A percentile compares a stretch with the other conserved stretches of the same genome.
Conservation (phyloP, 2,113 vertebrate species). For the Callospermophilus lateralis region DNA sequence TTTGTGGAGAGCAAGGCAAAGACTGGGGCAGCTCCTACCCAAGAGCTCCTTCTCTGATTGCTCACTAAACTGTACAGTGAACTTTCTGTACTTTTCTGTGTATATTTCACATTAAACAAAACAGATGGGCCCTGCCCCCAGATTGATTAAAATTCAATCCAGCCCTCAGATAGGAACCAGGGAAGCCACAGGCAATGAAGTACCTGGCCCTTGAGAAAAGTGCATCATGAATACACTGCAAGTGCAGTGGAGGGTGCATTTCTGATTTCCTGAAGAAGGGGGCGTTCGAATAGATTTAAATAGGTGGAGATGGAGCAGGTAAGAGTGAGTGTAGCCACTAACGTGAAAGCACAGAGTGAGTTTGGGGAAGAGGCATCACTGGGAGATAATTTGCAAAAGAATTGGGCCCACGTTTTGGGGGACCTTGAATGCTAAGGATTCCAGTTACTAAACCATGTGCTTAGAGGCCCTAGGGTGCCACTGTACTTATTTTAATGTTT, state of each 20-base stretch:
- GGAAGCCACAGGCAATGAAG: not conserved
- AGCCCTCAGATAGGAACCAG: not conserved
- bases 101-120: constrained; percentile 21
- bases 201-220: not conserved
- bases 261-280: not conserved
- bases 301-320: not conserved
- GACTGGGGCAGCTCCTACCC: not conserved
- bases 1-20: not conserved
- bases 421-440: not conserved
- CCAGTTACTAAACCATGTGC: not conserved
- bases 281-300: not conserved
- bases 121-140: not conserved
- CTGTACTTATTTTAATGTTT: not conserved
- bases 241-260: not conserved
- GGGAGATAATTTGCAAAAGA: not conserved
- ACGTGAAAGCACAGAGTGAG: not conserved
- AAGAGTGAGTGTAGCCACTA: not conserved
- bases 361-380: not conserved
- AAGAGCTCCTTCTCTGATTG: not conserved
- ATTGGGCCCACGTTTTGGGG: not conserved
- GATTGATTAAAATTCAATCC: not conserved
- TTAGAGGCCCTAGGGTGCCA: not conserved
- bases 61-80: not conserved
- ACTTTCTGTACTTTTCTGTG: not conserved
- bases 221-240: not conserved